Evolutionary conservation across 2,113 vertebrate genomes (phyloP), one percentile per base, ranked within the genome.

Genomic region (Dromas ardeola): DNA sequence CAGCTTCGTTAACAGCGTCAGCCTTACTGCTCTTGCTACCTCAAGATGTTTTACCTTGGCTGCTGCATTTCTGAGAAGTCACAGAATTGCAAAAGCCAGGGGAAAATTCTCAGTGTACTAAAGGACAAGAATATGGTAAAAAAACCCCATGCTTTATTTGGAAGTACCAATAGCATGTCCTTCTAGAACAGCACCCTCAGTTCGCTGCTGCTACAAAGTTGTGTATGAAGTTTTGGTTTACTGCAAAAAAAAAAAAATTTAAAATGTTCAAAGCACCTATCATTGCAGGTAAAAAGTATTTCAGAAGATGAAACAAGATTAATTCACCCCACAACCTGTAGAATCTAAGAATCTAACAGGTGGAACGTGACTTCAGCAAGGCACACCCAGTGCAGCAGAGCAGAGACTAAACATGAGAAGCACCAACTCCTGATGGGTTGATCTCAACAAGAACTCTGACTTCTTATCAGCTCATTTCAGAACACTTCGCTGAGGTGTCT

Each of bases 401-500:
- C 43, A 55, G 40, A 63, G 43, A 10, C 43, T n/a, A 26, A 40
- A 6, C 26, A 19, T 8, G 9, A 52, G 73, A 45, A 55, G 63
- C 59, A 27, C 15, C 55, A 47, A 4, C 15, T 56, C 81, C 49
- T 17, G 29, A 21, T 6, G 3, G 0, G 20, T n/a, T 21, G 17
- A 49, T 6, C 45, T 26, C 8, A 62, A 18, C 32, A 15, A 13
- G 15, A 58, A 10, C 19, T 56, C 29, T 6, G 59, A 9, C 17
- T 78, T 13, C 50, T 22, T 17, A 55, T 6, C 47, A 63, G 3
- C 62, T 47, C 29, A 22, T 1, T 34, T 18, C 55, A 86, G 63
- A 70, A 14, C 56, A 22, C 66, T 18, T 13, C 36, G 10, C 21
- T 19, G 43, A 0, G 0, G 23, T 9, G 43, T 15, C 29, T 19